phyloP scores from a whole-genome alignment of 2,888 invertebrate genomes.

The Prostheceraeus crozeri region DNA sequence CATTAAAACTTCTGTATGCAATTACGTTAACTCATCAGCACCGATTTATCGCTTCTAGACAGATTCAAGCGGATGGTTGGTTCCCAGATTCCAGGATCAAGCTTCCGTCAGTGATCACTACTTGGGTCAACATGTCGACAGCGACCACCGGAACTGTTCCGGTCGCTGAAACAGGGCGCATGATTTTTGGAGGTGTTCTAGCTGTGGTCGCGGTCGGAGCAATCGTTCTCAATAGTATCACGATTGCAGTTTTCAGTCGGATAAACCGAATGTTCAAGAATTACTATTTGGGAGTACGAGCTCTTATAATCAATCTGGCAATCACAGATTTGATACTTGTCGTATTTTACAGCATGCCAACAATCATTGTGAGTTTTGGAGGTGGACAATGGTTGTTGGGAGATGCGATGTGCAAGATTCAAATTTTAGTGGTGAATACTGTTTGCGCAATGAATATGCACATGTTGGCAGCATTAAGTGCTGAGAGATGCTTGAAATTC shows the following conservation, averaged over 20 bases:
- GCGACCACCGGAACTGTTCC: too few species aligned
- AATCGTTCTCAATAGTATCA: background rate
- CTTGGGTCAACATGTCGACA: too few species aligned
- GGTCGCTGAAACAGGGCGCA: too few species aligned
- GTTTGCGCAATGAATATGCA: conserved; percentile 15
- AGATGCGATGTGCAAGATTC: conserved; percentile 5
- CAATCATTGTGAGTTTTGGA: background rate
- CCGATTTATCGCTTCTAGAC: too few species aligned
- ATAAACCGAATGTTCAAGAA: conserved; percentile 1
- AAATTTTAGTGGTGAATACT: background rate
- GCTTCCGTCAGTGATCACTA: too few species aligned
- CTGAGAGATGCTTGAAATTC: conserved; percentile 17
- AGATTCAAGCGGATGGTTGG: too few species aligned
- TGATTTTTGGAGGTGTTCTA: conserved; percentile 13
- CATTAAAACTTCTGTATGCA: too few species aligned
- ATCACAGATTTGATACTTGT: background rate
- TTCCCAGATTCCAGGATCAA: too few species aligned
- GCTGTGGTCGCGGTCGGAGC: background rate
- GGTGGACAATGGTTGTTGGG: conserved; percentile 9
- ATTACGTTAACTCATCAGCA: too few species aligned
- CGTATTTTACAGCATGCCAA: background rate
- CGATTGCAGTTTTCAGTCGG: background rate
- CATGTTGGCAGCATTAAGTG: background rate
- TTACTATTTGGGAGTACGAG: background rate
- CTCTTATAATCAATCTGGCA: conserved; percentile 3